Evolutionary conservation across 2,888 invertebrate species (phyloP).

Genomic region (Pandemis corylana): DNA sequence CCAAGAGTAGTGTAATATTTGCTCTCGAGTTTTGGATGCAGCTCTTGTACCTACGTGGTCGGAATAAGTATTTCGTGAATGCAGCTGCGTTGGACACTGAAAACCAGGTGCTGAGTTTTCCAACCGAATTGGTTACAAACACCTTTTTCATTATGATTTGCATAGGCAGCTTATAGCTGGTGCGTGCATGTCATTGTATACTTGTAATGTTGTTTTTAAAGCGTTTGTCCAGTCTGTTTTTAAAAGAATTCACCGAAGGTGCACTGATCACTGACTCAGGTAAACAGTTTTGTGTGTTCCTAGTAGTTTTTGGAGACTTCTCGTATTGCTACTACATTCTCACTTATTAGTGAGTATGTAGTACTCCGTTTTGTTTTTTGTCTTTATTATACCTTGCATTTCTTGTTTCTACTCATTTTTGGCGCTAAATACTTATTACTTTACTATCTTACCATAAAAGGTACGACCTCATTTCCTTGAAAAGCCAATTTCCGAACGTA

Average conservation of each 20-base stretch:
- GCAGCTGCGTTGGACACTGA: conserved; percentile 1
- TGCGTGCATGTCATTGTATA: background rate
- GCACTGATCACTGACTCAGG: too few relatives aligned
- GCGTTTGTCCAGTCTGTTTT: background rate
- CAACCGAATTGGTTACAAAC: background rate
- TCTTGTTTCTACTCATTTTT: too few relatives aligned
- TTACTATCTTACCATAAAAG: background rate
- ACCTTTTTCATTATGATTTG: background rate
- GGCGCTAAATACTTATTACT: too few relatives aligned
- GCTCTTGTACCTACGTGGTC: too few relatives aligned
- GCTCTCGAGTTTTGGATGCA: background rate
- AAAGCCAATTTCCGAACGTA: conserved; percentile 2
- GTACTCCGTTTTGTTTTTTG: background rate
- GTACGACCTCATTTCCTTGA: background rate
- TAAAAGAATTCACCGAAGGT: background rate
- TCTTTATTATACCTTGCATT: too few relatives aligned
- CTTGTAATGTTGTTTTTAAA: background rate
- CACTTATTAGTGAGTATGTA: too few relatives aligned
- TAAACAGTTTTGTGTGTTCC: too few relatives aligned
- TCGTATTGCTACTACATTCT: background rate
- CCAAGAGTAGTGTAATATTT: background rate
- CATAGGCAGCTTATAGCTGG: background rate
- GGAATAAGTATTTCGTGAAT: background rate
- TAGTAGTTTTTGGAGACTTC: background rate
- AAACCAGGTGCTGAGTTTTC: background rate